A percentile compares a stretch with the other conserved stretches of the same genome.
Conservation (phyloP, 2,888 invertebrate species). For the Bruchidius siliquastri region DNA sequence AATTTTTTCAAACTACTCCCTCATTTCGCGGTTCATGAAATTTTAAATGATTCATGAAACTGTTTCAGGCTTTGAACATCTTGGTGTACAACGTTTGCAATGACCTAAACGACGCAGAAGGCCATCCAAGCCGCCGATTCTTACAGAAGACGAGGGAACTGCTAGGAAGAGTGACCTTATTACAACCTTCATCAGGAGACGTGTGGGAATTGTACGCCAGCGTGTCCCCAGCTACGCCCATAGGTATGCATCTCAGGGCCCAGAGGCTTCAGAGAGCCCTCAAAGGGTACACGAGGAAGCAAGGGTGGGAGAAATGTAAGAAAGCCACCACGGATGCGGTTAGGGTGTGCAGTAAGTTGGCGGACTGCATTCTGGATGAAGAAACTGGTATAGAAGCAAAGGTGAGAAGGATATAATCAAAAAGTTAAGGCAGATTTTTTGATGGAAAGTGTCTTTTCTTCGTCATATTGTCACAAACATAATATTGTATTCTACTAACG, state of each 20-base stretch:
- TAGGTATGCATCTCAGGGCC: conserved; percentile 51
- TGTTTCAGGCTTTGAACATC: conserved; percentile 51
- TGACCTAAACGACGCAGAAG: conserved; percentile 59
- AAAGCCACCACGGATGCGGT: conserved; percentile 59
- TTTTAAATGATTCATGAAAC: too few relatives aligned
- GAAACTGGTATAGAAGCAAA: conserved; percentile 24
- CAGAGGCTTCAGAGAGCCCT: conserved; percentile 77
- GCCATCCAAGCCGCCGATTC: conserved; percentile 47
- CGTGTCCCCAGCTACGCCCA: conserved; percentile 52
- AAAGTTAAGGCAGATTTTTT: too few relatives aligned
- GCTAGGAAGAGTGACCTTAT: conserved; percentile 57
- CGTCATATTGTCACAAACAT: too few relatives aligned
- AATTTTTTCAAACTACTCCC: too few relatives aligned
- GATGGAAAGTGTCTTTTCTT: too few relatives aligned
- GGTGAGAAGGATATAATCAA: not conserved
- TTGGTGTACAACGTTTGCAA: conserved; percentile 66
- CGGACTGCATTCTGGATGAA: conserved; percentile 55
- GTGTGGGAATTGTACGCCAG: conserved; percentile 81
- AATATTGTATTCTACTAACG: too few relatives aligned
- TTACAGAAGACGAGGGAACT: conserved; percentile 37
- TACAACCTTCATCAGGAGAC: conserved; percentile 64
- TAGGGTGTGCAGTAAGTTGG: conserved; percentile 55
- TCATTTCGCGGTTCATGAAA: too few relatives aligned
- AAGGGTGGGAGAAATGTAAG: conserved; percentile 61
- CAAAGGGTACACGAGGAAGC: conserved; percentile 55